A percentile compares a stretch with the other conserved stretches of the same genome.
Evolutionary conservation across 1,140 invertebrate species (phyloP).

Genomic region (Cepaea nemoralis): DNA sequence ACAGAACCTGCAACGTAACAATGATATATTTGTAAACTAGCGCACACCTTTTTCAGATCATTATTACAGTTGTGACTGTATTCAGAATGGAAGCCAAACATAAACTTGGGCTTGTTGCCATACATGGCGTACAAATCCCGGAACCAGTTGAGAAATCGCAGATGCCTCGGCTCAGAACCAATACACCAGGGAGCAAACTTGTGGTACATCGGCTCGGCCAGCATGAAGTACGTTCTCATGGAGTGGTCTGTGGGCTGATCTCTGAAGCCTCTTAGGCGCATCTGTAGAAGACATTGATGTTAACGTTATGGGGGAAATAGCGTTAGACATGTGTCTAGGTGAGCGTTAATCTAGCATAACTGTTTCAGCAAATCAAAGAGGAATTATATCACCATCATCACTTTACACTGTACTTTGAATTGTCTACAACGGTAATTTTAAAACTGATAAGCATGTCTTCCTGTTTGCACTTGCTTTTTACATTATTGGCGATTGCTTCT

Average conservation of each 20-base stretch:
- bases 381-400: no score
- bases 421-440: no score
- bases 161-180: conserved; percentile 83
- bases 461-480: no score
- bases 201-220: conserved; percentile 75
- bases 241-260: conserved; percentile 90
- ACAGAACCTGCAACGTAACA: no score
- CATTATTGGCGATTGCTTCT: no score
- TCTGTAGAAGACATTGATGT: conserved; percentile 82
- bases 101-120: conserved; percentile 81
- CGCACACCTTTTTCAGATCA: background rate
- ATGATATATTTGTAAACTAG: background rate
- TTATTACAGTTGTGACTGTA: conserved; percentile 20
- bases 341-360: no score
- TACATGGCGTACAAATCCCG: conserved; percentile 77
- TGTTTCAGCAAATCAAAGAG: no score
- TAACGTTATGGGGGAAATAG: no score
- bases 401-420: no score
- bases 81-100: conserved; percentile 75
- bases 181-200: conserved; percentile 76
- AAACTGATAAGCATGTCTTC: no score
- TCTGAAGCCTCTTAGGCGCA: conserved; percentile 89
- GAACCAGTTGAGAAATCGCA: conserved; percentile 80
- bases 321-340: no score
- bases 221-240: conserved; percentile 84